These are phyloP conservation scores for Trilocha varians DNA, from an alignment of 2,888 invertebrate species.

Conservation along the genomic window DNA sequence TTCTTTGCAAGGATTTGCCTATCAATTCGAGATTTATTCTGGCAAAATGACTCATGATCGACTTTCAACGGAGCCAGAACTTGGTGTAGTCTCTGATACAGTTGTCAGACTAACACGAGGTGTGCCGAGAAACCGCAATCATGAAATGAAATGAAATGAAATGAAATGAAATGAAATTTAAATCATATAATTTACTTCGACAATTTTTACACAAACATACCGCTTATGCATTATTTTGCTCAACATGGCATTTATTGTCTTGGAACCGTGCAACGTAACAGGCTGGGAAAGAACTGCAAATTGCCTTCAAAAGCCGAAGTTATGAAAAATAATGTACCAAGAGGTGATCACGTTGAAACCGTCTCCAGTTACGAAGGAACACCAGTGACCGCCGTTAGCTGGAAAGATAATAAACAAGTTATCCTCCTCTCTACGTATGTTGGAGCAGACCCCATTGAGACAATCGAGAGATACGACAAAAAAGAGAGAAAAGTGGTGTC, in stretches of 20 bases:
- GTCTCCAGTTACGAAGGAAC: constrained; percentile 21
- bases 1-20: constrained; percentile 19
- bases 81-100: constrained; percentile 5
- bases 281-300: constrained; percentile 23
- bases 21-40: constrained; percentile 21
- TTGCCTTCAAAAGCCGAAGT: constrained; percentile 23
- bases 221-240: constrained; percentile 24
- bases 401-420: constrained; percentile 30
- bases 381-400: constrained; percentile 22
- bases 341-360: constrained; percentile 27
- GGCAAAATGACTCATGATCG: constrained; percentile 14
- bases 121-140: no score
- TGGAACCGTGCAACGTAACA: constrained; percentile 28
- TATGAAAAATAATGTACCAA: constrained; percentile 23
- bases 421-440: constrained; percentile 28
- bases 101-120: constrained; percentile 12
- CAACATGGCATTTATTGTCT: constrained; percentile 28
- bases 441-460: constrained; percentile 24
- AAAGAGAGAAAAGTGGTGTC: constrained; percentile 23
- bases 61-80: constrained; percentile 16
- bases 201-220: constrained; percentile 27
- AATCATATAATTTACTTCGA: constrained; percentile 18
- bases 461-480: constrained; percentile 20
- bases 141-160: no score
- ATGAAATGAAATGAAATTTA: constrained; percentile 5